phyloP scores from a whole-genome alignment of 2,113 vertebrate genomes.

The Bujurquina vittata region DNA sequence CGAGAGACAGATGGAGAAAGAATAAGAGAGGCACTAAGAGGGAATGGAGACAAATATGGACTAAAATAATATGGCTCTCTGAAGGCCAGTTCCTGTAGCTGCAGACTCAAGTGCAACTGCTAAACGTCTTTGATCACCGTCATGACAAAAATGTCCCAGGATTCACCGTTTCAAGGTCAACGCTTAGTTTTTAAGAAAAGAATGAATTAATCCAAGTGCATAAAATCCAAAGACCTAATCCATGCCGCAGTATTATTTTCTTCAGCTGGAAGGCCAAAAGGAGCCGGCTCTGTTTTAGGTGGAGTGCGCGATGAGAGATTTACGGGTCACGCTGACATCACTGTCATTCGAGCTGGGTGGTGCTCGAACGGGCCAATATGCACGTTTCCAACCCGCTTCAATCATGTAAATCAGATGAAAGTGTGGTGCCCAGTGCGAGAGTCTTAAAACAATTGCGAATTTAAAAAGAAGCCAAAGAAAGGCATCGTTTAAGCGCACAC shows the following conservation, averaged over 20 bases:
- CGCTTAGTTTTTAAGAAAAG: neutral
- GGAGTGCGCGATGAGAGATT: conserved; percentile 6
- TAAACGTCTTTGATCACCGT: conserved; percentile 6
- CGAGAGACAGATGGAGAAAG: conserved; percentile 35
- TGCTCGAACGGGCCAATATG: conserved; percentile 9
- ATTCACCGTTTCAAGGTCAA: neutral
- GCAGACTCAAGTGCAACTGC: conserved; percentile 8
- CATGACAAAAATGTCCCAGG: neutral
- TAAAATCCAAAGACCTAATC: neutral
- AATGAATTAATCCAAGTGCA: neutral
- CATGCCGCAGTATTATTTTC: neutral
- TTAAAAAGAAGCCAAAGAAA: neutral
- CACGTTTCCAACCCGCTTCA: neutral
- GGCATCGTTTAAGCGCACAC: neutral
- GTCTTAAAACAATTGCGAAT: neutral
- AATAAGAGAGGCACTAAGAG: conserved; percentile 1
- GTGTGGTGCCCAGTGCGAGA: neutral
- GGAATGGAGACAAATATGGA: conserved; percentile 24
- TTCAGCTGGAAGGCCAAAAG: neutral
- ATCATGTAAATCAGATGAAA: neutral
- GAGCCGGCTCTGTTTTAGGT: neutral
- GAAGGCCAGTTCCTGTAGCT: neutral
- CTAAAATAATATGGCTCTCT: conserved; percentile 31
- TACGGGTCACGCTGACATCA: conserved; percentile 22
- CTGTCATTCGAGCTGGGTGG: conserved; percentile 31